A percentile compares a stretch with the other conserved stretches of the same genome.
These are phyloP conservation scores for Rattus norvegicus DNA, from an alignment of 2,113 vertebrate species.

Conservation along the genomic window DNA sequence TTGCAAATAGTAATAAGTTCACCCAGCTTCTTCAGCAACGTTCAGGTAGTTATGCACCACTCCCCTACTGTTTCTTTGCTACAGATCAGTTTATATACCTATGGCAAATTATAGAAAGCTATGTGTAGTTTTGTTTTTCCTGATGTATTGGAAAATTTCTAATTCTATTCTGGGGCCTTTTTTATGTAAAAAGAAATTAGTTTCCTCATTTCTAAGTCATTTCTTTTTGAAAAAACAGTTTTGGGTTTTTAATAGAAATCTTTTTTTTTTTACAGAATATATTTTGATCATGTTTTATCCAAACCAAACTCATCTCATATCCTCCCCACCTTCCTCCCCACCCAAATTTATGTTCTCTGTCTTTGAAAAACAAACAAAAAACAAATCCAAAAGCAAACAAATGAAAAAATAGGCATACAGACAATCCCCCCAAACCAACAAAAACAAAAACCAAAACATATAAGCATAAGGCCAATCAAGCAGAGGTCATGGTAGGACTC, in stretches of 20 bases:
- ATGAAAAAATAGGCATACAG: background rate
- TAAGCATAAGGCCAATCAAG: background rate
- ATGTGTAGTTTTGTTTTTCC: background rate
- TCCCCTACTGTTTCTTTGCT: background rate
- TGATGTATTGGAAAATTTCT: background rate
- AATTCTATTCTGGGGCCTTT: background rate
- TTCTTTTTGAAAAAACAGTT: background rate
- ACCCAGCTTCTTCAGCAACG: background rate
- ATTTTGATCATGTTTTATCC: background rate
- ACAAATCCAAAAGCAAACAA: background rate
- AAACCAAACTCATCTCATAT: no score
- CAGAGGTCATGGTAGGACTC: background rate
- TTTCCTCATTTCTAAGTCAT: background rate
- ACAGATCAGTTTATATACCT: background rate
- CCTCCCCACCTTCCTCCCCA: background rate
- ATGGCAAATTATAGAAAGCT: background rate
- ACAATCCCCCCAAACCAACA: background rate
- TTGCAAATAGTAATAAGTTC: background rate
- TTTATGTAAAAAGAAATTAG: background rate
- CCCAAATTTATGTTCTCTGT: background rate
- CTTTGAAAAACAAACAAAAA: background rate
- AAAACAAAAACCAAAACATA: background rate
- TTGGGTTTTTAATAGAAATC: background rate
- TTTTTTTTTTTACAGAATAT: background rate
- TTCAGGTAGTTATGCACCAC: background rate